Evolutionary conservation across 2,888 invertebrate genomes (phyloP), one percentile per base, ranked within the genome.

Genomic region (Andricus quercusramuli): DNA sequence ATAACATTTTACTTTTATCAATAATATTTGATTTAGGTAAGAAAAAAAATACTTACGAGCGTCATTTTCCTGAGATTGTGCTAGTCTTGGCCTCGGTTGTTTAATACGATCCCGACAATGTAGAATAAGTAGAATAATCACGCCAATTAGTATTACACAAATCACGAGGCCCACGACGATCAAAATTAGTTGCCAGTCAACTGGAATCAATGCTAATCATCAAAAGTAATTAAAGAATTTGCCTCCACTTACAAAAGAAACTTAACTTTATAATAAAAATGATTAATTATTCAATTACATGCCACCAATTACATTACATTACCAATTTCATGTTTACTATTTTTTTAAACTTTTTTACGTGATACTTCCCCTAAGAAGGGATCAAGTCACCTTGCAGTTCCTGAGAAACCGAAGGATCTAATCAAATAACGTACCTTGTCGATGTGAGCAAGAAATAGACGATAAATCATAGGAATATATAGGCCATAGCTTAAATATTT

Each of bases 111-210:
- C 93, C 25, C 93, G 96, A 90, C 97, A 98, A 77, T 98, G 94
- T 85, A 98, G 95, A 83, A 98, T 95, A n/a, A 97, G 94, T 94
- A 97, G 96, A 79, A 97, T 95, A 78, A 98, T 94, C 85, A 97
- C 96, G 62, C 97, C 96, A 80, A 98, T 95, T 89, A 98, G 95
- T 85, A 98, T 96, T 62, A 98, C 96, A n/a, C 97, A 97, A 74
- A 97, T 96, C 85, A 97, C 96, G 78, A 97, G 96, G 80, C 97
- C 97, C 86, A 97, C 96, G 79, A 98, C 94, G 83, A 98, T 97
- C 88, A 98, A 89, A 83, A 93, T 92, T 79, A 93, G 90, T 87
- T 92, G 92, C 92, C 92, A 93, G 90, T 93, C 92, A 88, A 92
- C 92, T 91, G 93, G 92, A 91, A 93, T 92, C 91, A 93, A 90